Percentiles rank a stretch among this genome's conserved stretches.
These are phyloP conservation scores for Bubo bubo DNA, from an alignment of 2,113 vertebrate species.

Conservation along the genomic window DNA sequence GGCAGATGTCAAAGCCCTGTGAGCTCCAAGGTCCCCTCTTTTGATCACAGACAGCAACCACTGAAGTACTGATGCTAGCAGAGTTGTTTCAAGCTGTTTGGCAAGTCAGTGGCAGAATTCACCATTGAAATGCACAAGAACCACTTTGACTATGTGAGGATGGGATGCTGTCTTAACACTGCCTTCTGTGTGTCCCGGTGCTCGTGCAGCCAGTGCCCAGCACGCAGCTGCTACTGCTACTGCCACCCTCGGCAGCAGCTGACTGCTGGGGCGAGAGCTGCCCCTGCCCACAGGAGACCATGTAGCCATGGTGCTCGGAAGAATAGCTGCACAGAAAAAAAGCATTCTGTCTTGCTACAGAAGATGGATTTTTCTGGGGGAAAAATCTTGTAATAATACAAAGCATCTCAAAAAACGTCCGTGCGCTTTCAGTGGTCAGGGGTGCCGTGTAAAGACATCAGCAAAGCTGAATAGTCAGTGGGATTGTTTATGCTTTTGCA, in stretches of 20 bases:
- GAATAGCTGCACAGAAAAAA: neutral
- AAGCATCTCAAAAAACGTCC: neutral
- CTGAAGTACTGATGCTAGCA: neutral
- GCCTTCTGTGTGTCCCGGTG: neutral
- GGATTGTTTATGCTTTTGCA: neutral
- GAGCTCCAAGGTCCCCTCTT: neutral
- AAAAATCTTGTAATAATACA: neutral
- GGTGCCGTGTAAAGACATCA: neutral
- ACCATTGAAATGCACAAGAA: neutral
- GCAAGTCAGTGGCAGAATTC: slow-evolving; percentile 10
- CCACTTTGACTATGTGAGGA: neutral
- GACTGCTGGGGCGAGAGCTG: neutral
- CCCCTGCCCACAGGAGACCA: neutral
- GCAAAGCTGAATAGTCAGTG: neutral
- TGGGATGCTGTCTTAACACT: neutral
- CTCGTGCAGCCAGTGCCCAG: neutral
- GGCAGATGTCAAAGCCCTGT: neutral
- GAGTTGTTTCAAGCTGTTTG: slow-evolving; percentile 26
- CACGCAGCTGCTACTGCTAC: neutral
- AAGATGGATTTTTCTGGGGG: neutral
- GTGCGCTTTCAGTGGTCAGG: neutral
- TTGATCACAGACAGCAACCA: slow-evolving; percentile 12
- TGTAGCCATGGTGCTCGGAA: neutral
- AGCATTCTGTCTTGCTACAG: neutral
- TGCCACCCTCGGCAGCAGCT: neutral